These are phyloP conservation scores for Clytia hemisphaerica DNA, from an alignment of 30 jellyfish, hydroid and myxozoan genomes.

Conservation along the genomic window DNA sequence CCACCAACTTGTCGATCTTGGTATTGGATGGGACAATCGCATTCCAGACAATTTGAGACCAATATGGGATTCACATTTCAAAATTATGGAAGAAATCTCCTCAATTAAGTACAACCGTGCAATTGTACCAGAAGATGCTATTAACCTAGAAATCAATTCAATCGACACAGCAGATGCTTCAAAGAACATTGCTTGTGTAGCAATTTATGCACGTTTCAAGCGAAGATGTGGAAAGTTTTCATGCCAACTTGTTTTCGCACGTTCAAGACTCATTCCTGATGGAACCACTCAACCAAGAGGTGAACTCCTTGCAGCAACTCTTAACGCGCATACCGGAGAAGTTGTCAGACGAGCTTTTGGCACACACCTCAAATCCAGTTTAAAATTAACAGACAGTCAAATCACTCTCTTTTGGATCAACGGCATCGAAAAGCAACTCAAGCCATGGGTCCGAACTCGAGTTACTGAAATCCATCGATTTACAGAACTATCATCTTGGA, in stretches of 20 bases:
- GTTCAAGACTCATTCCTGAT: slow-evolving; percentile 3
- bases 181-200: no score
- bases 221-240: neutral
- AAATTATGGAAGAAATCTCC: neutral
- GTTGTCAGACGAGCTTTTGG: slow-evolving; percentile 5
- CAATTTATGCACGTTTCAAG: no score
- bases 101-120: no score
- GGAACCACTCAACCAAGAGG: no score
- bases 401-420: slow-evolving; percentile 1
- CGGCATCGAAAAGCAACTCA: slow-evolving; percentile 2
- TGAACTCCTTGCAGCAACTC: neutral
- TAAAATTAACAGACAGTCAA: slow-evolving; percentile 7
- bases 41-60: slow-evolving; percentile 5
- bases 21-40: neutral
- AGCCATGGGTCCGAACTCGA: slow-evolving; percentile 10
- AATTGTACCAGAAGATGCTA: no score
- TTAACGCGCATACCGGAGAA: slow-evolving; percentile 4
- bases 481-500: neutral
- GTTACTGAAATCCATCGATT: slow-evolving; percentile 3
- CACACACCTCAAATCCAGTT: neutral
- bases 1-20: neutral
- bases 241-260: slow-evolving; percentile 6
- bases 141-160: no score
- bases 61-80: no score
- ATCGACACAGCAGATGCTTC: no score